Evolutionary conservation across 1,140 invertebrate genomes (phyloP), one percentile per base, ranked within the genome.

Genomic region (Brachionus asplanchnoidis): DNA sequence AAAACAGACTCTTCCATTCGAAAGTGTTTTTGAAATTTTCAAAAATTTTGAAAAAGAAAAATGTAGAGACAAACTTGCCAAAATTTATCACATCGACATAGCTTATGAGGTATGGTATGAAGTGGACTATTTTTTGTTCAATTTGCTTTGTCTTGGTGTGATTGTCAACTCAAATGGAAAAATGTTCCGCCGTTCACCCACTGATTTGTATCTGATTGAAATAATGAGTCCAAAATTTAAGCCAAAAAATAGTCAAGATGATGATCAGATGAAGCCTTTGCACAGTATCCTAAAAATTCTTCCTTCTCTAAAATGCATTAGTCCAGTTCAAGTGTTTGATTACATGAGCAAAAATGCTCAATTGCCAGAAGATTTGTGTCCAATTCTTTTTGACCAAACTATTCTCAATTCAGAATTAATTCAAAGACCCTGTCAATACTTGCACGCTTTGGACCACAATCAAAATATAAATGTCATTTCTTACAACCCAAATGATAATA

Each of bases 381-480:
- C 44, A 11, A 28, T 77, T 50, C 23, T 87, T 12, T 88, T 89
- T 87, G 88, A 89, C 84, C 84, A 86, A 9, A 73, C 86, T 56
- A 86, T 87, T 84, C 88, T 88, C 56, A 28, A 65, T 66, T 87
- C 87, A 85, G 85, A 85, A 28, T 83, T 86, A 4, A 88, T 87
- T 78, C 88, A 89, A 85, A 68, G 87, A 46, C 87, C 88, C 11
- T 88, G 83, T 70, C 87, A 88, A 75, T 88, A 88, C 77, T 84
- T 88, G 11, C 60, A 32, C 23, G 28, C 73, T 40, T 20, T 68
- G 46, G 46, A 68, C 50, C 28, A 78, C 1, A 23, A 23, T 32
- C 12, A 80, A 56, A 40, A 68, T 44, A 53, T n/a, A 1, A 26
- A 75, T 44, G 56, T 23, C 7, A n/a, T 79, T 5, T 36, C 68